Conservation (phyloP, 2,113 vertebrate species). For the Acrocephalus kingi region DNA sequence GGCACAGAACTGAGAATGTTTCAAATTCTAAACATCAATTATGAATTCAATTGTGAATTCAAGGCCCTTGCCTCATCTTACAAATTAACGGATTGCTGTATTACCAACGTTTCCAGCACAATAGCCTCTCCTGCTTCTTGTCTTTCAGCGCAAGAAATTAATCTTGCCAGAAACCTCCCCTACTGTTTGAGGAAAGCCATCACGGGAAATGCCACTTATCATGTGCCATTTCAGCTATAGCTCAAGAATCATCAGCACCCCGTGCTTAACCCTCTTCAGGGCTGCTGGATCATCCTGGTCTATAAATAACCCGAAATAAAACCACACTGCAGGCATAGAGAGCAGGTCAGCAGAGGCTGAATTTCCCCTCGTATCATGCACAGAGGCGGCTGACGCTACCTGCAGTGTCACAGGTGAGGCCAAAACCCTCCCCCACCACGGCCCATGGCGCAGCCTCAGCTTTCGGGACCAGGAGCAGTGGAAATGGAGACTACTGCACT, state of each 20-base stretch:
- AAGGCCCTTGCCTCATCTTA: not conserved
- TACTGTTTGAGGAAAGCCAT: not conserved
- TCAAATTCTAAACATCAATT: not conserved
- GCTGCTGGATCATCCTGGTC: not conserved
- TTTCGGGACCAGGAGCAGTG: rapidly evolving
- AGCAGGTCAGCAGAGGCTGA: not conserved
- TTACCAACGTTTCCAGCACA: not conserved
- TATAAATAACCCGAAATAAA: not conserved
- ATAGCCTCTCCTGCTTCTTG: not conserved
- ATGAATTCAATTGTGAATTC: not conserved
- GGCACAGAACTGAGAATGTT: not conserved
- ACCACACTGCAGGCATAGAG: rapidly evolving
- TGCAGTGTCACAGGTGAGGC: not conserved
- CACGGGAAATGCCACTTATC: rapidly evolving
- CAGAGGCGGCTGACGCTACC: not conserved
- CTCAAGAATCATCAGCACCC: not conserved
- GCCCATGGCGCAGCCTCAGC: not conserved
- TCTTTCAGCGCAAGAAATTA: not conserved
- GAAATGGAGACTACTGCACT: rapidly evolving
- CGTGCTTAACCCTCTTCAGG: not conserved
- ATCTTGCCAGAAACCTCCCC: not conserved
- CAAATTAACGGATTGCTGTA: rapidly evolving
- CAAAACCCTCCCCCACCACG: not conserved
- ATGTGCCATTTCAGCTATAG: rapidly evolving
- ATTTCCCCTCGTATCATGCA: not conserved